phyloP scores from a whole-genome alignment of 2,888 invertebrate genomes.

The Ormyrus rosae region DNA sequence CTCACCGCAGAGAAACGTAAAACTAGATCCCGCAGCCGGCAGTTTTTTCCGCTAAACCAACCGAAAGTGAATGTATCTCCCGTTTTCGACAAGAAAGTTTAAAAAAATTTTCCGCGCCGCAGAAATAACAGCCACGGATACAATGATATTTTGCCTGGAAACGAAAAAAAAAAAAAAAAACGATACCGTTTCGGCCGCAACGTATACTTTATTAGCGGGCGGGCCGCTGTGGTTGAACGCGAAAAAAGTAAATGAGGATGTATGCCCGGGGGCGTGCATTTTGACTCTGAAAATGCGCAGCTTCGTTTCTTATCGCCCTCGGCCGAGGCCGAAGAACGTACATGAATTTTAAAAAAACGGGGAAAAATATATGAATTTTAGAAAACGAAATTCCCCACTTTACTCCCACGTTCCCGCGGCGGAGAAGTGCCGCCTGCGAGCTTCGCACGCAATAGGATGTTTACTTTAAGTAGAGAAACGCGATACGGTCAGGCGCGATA shows the following conservation, averaged over 20 bases:
- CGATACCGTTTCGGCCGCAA: neutral
- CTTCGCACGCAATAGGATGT: constrained; percentile 14
- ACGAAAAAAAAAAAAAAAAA: neutral
- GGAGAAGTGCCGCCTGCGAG: constrained; percentile 7
- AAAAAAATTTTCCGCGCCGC: too few species aligned
- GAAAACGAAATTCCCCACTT: constrained; percentile 37
- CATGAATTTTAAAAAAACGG: constrained; percentile 46
- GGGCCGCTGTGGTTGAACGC: neutral
- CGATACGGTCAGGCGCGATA: neutral
- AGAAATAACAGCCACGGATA: neutral
- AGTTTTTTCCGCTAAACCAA: too few species aligned
- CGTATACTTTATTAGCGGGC: constrained; percentile 14
- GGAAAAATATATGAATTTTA: constrained; percentile 49
- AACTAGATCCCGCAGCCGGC: too few species aligned
- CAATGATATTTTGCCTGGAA: neutral
- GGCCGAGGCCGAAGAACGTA: neutral
- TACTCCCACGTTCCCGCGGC: neutral
- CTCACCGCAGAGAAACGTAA: too few species aligned
- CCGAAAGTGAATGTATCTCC: too few species aligned
- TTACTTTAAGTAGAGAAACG: neutral
- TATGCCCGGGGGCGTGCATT: constrained; percentile 10
- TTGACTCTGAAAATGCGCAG: constrained; percentile 32
- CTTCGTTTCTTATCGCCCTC: constrained; percentile 25
- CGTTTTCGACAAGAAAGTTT: too few species aligned
- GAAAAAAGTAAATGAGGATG: constrained; percentile 26